Evolutionary conservation across 2,888 invertebrate species (phyloP), one percentile per base, ranked within the genome.

Genomic region (Ischnus inquisitorius): DNA sequence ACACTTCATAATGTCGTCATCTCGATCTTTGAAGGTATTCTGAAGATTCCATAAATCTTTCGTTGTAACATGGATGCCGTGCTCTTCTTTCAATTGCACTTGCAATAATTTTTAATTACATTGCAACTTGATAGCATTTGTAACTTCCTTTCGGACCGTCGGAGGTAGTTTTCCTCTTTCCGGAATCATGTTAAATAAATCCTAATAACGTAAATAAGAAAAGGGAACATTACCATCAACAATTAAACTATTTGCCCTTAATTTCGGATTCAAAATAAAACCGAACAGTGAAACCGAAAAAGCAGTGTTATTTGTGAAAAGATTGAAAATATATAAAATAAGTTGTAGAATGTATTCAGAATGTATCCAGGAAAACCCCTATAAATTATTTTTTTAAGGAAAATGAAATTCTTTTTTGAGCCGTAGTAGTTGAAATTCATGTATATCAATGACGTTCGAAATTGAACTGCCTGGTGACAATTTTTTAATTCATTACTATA

Each of bases 1-100:
- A 22, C 54, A 54, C 54, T 54, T 54, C 54, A 54, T 54, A 3
- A 54, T 22, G 19, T 25, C 57, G 57, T 57, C 2, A 10, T 25
- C 25, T 57, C 10, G 22, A 10, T 25, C 22, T 22, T 57, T 57
- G 22, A 57, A 57, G 0, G 54, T 57, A 22, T 22, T 57, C 19
- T 57, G 22, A 57, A 57, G 19, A 22, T 57, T 57, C 22, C 19
- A 57, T 57, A 57, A 57, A 25, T 54, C 22, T 54, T 19, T 54
- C 54, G 54, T 54, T 22, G 54, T 54, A 2, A 54, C 22, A 54
- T 19, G 3, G 22, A 57, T 57, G 4, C 54, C 54, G 25, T 57
- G 22, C 19, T 19, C 14, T 57, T 19, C 54, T 57, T 57, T 57
- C 19, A 57, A n/a, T 19, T 51, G 16, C 51, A n/a, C 51, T 51